These are phyloP conservation scores for Coregonus clupeaformis DNA, from an alignment of 2,113 vertebrate species.

Conservation along the genomic window DNA sequence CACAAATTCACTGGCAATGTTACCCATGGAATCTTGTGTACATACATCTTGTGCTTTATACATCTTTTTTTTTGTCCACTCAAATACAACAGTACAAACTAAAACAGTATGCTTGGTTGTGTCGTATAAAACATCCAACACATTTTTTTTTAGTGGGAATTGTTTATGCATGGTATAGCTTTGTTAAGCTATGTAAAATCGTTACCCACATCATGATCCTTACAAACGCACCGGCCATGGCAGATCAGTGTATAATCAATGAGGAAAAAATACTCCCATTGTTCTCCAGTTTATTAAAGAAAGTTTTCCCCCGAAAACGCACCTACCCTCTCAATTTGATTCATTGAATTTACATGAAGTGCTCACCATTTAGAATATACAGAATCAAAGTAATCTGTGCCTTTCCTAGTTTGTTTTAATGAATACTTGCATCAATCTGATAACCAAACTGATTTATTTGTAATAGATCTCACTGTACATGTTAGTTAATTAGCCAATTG, in stretches of 20 bases:
- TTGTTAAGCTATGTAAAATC: no score
- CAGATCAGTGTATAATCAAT: no score
- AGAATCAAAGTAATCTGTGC: not conserved
- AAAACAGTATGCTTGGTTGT: not conserved
- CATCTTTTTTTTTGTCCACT: not conserved
- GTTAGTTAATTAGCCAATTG: not conserved
- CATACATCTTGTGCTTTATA: not conserved
- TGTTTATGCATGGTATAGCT: no score
- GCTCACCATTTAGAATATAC: constrained; percentile 2
- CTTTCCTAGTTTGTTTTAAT: not conserved
- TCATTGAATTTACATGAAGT: constrained; percentile 16
- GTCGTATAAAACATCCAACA: not conserved
- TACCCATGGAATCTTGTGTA: not conserved
- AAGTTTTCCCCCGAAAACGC: not conserved
- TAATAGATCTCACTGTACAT: not conserved
- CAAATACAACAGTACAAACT: not conserved
- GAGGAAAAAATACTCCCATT: not conserved
- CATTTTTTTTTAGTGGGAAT: no score
- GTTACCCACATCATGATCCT: no score
- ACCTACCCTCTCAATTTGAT: constrained; percentile 17
- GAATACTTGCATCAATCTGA: not conserved
- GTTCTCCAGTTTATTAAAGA: constrained; percentile 13
- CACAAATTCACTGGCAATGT: not conserved
- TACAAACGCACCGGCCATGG: no score
- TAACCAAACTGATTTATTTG: no score